These are phyloP conservation scores for Alethe diademata DNA, from an alignment of 2,113 vertebrate species.

Conservation along the genomic window DNA sequence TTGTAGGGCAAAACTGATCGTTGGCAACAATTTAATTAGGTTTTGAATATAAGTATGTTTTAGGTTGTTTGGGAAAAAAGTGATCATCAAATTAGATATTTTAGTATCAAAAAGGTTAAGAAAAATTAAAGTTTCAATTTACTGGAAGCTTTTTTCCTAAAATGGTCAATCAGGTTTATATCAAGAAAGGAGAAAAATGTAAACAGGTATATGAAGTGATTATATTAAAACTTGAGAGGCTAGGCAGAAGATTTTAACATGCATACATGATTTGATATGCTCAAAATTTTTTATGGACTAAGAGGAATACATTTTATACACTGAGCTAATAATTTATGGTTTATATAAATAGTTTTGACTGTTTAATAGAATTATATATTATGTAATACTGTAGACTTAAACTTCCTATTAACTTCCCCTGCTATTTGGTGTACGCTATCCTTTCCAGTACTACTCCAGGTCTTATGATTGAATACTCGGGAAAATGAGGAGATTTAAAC, in stretches of 20 bases:
- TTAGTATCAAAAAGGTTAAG: not conserved
- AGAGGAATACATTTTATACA: not conserved
- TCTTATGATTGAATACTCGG: not conserved
- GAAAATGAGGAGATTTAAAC: not conserved
- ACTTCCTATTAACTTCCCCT: not conserved
- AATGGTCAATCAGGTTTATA: not conserved
- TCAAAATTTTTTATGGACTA: not conserved
- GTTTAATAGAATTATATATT: not conserved
- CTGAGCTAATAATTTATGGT: not conserved
- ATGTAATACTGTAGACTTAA: not conserved
- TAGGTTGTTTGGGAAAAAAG: not conserved
- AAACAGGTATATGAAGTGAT: not conserved
- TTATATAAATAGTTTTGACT: not conserved
- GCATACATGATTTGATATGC: not conserved
- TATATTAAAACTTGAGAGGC: not conserved
- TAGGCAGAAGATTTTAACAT: not conserved
- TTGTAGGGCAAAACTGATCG: not conserved
- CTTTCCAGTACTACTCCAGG: not conserved
- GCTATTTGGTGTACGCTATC: accelerated
- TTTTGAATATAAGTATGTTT: not conserved
- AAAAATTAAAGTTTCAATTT: not conserved
- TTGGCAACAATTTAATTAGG: not conserved
- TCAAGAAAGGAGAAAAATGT: not conserved
- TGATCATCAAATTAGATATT: not conserved
- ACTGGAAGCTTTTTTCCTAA: not conserved